Base-by-base conservation (phyloP, 2,888 invertebrate genomes). In the Cryptus armator region DNA sequence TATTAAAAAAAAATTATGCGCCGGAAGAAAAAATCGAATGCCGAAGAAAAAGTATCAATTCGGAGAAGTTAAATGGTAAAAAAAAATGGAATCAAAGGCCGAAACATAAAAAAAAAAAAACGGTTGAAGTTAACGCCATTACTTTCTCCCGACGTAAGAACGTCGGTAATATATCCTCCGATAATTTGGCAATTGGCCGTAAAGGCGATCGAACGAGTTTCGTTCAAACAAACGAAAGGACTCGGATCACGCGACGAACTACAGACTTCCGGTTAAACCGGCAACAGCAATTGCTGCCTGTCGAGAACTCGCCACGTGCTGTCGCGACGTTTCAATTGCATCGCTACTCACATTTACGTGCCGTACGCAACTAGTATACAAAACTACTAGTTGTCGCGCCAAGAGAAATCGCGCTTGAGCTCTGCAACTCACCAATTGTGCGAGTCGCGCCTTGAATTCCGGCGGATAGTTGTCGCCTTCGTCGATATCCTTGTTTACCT, bases 391-490 rank as follows among this genome's bases (percentile, higher is more conserved):
- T 6, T 7, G 7, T 7, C 24, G 19, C 12, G 64, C 44, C 12
- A 19, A 62, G 62, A 71, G 16, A 16, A 68, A 56, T 72, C 56
- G 43, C 14, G 56, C 16, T 56, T 2, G 0, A 44, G 29, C 56
- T 44, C 29, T 59, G 29, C 12, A 24, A 90, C 92, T 91, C 71
- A 93, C 93, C 93, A 92, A 85, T 84, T 91, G 90, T n/a, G 89
- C 88, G 66, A 93, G 81, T 79, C 90, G 91, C 37, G 92, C 93
- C 75, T 93, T 93, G 72, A 93, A 93, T 37, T 93, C 91, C 0
- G 92, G 88, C 19, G 93, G 93, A 89, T 93, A 93, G 84, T 93
- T 93, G 56, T 93, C 93, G 29, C 86, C 88, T 37, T 93, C 92
- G 7, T 88, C 88, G 3, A 77, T 51, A 3, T 90, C 89, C 3